Percentiles rank a stretch among this genome's conserved stretches.
These are phyloP conservation scores for Origma solitaria DNA, from an alignment of 2,113 vertebrate genomes.

Conservation along the genomic window DNA sequence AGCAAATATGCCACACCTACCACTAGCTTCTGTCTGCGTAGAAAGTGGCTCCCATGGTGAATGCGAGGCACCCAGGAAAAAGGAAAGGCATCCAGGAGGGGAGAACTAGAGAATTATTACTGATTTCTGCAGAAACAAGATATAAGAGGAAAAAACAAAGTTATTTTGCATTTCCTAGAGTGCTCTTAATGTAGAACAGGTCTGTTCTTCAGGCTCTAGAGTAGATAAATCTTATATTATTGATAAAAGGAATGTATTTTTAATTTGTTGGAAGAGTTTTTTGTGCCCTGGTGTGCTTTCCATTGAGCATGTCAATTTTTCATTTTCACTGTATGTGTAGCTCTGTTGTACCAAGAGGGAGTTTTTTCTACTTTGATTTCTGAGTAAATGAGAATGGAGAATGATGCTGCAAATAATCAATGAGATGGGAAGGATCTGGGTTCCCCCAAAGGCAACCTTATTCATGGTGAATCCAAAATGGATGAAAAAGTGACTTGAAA, in stretches of 20 bases:
- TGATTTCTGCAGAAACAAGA: background rate
- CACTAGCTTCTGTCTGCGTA: background rate
- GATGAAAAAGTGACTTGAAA: background rate
- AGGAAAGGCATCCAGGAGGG: background rate
- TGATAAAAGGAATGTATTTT: background rate
- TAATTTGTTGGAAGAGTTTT: background rate
- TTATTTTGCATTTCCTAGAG: background rate
- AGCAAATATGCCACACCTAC: background rate
- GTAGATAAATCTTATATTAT: background rate
- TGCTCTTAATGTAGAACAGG: background rate
- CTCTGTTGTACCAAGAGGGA: background rate
- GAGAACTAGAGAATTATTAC: background rate
- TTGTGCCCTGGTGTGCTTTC: background rate
- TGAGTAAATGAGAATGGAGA: background rate
- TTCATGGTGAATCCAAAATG: background rate
- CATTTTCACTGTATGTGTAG: background rate
- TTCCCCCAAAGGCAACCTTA: background rate
- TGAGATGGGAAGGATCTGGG: background rate
- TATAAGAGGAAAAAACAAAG: background rate
- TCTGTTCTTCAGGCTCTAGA: background rate
- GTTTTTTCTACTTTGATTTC: slow-evolving; percentile 16
- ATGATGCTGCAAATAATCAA: background rate
- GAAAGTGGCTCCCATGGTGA: background rate
- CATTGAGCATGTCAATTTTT: slow-evolving; percentile 1
- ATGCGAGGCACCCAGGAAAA: background rate